Conservation (phyloP, 2,797 vertebrate species). For the Pangasius sanitwongsei region DNA sequence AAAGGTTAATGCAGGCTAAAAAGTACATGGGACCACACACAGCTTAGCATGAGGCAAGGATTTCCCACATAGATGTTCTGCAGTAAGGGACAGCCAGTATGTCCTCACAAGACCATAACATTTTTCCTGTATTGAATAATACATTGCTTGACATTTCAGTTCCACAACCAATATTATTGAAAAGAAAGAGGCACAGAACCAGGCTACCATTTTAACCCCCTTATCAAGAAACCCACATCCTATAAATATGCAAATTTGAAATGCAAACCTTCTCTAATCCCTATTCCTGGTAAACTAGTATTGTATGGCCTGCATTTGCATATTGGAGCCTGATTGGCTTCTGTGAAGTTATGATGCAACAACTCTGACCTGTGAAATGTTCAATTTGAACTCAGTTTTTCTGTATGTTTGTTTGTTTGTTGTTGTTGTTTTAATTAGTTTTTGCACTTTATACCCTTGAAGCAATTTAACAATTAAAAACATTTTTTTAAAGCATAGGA, state of each 20-base stretch:
- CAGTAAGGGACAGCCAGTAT: neutral
- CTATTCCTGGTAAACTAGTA: too few species aligned
- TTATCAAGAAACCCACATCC: neutral
- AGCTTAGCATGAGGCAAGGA: neutral
- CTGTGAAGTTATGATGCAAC: neutral
- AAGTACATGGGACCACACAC: slow-evolving; percentile 38
- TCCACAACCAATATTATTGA: neutral
- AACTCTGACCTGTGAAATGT: neutral
- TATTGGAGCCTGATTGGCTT: neutral
- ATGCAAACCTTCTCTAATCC: neutral
- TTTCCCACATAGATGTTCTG: neutral
- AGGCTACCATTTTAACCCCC: neutral
- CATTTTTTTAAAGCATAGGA: neutral
- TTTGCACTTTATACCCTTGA: neutral
- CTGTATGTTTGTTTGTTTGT: neutral
- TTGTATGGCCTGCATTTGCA: neutral
- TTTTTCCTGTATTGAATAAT: neutral
- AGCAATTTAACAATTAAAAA: neutral
- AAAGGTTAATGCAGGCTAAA: slow-evolving; percentile 48
- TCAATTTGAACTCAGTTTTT: neutral
- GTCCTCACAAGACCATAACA: neutral
- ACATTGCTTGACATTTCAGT: neutral
- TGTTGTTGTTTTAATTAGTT: neutral
- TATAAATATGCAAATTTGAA: neutral
- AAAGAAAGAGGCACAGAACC: neutral